Evolutionary conservation across 2,888 invertebrate genomes (phyloP).

Genomic region (Ephialtes manifestator): DNA sequence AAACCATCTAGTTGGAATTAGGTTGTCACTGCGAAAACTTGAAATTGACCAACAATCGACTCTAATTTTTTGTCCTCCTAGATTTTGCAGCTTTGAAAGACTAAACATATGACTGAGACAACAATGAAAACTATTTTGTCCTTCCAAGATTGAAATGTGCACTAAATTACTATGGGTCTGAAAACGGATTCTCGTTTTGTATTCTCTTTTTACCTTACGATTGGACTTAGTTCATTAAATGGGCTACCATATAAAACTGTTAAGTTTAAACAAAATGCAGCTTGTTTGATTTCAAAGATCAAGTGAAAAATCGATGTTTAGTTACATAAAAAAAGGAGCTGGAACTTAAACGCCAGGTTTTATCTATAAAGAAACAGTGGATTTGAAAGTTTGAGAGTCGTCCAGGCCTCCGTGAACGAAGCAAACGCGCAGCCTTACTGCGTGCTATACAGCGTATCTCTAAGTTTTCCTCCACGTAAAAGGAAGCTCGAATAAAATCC

Average conservation of each 20-base stretch:
- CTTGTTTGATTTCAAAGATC: neutral
- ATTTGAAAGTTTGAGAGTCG: conserved; percentile 4
- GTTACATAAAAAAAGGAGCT: neutral
- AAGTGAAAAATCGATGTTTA: neutral
- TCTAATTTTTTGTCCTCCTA: too few relatives aligned
- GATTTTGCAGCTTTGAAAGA: too few relatives aligned
- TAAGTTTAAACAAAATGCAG: neutral
- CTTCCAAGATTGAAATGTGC: too few relatives aligned
- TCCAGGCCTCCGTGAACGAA: neutral
- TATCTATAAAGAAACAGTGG: neutral
- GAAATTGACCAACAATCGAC: too few relatives aligned
- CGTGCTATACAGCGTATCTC: neutral
- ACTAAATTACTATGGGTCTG: too few relatives aligned
- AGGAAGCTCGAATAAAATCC: conserved; percentile 15
- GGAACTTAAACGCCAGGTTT: conserved; percentile 2
- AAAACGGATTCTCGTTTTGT: too few relatives aligned
- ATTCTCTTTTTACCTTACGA: neutral
- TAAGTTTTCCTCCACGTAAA: conserved; percentile 10
- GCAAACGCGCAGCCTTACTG: neutral
- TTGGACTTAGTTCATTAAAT: neutral
- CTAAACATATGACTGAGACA: too few relatives aligned
- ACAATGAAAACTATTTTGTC: too few relatives aligned
- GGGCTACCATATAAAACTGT: neutral
- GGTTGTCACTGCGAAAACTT: too few relatives aligned
- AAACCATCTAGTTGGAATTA: too few relatives aligned